Evolutionary conservation across 2,113 vertebrate species (phyloP).

Genomic region (Amazona vittata): DNA sequence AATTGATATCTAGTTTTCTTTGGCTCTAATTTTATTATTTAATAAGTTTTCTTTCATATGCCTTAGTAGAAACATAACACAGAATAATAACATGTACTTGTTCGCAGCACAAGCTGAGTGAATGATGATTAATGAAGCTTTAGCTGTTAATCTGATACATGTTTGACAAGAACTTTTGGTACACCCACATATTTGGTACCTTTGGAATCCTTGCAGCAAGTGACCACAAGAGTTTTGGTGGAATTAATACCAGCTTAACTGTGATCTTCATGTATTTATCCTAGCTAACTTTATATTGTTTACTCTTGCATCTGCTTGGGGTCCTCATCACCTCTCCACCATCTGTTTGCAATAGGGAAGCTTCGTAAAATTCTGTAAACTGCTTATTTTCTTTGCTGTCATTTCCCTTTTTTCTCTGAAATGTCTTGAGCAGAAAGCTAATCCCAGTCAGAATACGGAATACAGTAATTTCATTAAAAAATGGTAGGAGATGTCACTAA

Average conservation of each 20-base stretch:
- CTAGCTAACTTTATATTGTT: neutral
- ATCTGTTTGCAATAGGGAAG: neutral
- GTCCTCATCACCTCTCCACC: fast-evolving
- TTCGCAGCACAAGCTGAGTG: neutral
- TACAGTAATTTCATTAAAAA: neutral
- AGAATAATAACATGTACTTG: neutral
- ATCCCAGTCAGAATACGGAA: neutral
- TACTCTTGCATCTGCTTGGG: neutral
- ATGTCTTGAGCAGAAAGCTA: neutral
- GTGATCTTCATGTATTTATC: neutral
- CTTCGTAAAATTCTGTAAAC: neutral
- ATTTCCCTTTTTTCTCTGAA: neutral
- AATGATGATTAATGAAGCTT: neutral
- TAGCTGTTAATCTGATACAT: neutral
- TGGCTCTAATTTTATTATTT: neutral
- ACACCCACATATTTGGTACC: neutral
- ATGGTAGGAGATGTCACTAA: neutral
- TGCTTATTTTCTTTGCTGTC: neutral
- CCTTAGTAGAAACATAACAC: neutral
- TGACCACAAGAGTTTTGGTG: neutral
- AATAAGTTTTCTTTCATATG: neutral
- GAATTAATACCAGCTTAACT: neutral
- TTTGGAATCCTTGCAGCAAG: neutral
- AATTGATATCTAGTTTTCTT: neutral
- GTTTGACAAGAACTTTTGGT: neutral